These are phyloP conservation scores for Zosterops borbonicus DNA, from an alignment of 2,113 vertebrate genomes.

Conservation along the genomic window DNA sequence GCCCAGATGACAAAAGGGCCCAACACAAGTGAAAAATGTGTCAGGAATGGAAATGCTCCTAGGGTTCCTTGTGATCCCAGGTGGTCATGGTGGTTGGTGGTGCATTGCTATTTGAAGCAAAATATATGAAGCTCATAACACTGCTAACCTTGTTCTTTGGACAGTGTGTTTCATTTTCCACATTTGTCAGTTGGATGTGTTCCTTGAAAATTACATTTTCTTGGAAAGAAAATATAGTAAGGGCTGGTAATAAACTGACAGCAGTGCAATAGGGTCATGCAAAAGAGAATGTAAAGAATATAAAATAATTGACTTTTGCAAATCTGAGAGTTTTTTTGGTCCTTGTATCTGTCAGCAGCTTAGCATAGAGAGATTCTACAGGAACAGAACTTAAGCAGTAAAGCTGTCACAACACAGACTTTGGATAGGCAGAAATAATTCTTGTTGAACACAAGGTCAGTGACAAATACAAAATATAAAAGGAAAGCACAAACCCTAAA, in stretches of 20 bases:
- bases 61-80: neutral
- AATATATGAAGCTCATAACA: neutral
- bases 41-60: neutral
- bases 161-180: neutral
- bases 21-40: neutral
- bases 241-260: neutral
- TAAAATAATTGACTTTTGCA: neutral
- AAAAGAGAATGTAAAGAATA: conserved; percentile 1
- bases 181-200: neutral
- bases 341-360: neutral
- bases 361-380: neutral
- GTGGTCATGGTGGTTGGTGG: neutral
- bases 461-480: neutral
- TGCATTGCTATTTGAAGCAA: neutral
- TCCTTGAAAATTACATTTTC: neutral
- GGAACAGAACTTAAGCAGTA: neutral
- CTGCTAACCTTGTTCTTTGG: neutral
- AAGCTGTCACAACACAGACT: neutral
- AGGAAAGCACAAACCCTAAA: neutral
- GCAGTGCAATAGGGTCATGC: neutral
- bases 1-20: neutral
- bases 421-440: neutral
- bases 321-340: neutral
- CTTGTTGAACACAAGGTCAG: neutral
- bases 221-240: neutral